These are phyloP conservation scores for Cancer borealis DNA, from an alignment of 2,888 invertebrate species.

Conservation along the genomic window DNA sequence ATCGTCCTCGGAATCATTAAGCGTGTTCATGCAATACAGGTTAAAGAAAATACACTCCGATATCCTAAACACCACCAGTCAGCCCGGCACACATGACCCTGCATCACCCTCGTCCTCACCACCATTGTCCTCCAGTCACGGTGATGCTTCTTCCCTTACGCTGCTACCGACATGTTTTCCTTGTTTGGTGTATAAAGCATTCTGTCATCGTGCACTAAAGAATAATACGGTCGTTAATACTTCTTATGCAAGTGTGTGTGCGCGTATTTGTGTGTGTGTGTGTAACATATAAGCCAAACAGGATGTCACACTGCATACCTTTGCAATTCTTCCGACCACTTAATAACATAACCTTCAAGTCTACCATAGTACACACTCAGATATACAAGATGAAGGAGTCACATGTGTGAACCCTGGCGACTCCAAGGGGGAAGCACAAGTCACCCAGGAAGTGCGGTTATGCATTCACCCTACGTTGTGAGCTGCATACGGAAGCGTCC, in stretches of 20 bases:
- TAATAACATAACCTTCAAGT: no score
- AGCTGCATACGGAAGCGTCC: neutral
- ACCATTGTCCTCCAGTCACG: neutral
- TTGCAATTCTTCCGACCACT: no score
- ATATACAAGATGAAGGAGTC: no score
- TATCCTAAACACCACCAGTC: neutral
- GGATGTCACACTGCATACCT: no score
- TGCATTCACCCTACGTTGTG: neutral
- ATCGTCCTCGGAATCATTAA: neutral
- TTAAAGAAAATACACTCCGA: neutral
- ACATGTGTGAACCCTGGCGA: neutral
- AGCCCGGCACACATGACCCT: neutral
- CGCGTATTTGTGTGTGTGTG: neutral
- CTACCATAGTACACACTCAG: no score
- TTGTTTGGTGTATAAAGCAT: neutral
- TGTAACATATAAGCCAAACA: neutral
- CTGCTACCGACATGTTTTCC: neutral
- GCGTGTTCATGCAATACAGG: neutral
- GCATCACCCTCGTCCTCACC: neutral
- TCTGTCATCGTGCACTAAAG: neutral
- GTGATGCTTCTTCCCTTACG: neutral
- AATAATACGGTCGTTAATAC: neutral
- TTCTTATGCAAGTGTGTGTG: neutral
- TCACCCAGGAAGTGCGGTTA: neutral
- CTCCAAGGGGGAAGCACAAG: neutral